Base-by-base conservation (phyloP, 2,888 invertebrate genomes). In the Actias luna region DNA sequence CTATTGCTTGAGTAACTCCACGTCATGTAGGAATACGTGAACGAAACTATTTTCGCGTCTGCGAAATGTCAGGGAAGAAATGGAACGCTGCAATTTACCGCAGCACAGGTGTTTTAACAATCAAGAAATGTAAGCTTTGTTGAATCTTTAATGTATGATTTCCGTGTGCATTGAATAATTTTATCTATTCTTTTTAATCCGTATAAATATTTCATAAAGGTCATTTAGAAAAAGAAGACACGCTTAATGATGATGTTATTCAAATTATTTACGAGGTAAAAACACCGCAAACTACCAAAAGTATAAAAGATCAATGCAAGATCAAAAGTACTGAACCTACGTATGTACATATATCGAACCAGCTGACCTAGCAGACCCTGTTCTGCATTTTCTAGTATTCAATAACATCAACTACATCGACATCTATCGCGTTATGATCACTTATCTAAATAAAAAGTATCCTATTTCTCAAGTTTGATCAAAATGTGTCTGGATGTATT, bases 11-110 rank as follows among this genome's bases (percentile, higher is more conserved):
- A 61, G 57, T 57, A 31, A 61, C 39, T 31, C 57, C 42, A 61
- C 31, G 57, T 58, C 57, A 61, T 61, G 57, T 61, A 25, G 39
- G 22, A 39, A 18, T 22, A 31, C 29, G 18, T 22, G 22, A 31
- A 58, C 55, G 58, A 61, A 57, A 61, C 57, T 33, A 42, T 42
- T 16, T 58, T 61, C 57, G 42, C 31, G 57, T 39, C 61, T 57
- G 42, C 58, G 36, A 29, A 29, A 27, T 55, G 29, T 16, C 29
- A 29, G 55, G 29, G 29, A n/a, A 55, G 27, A 29, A 55, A 55
- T 55, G 55, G 55, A 29, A 55, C 55, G 29, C 29, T 55, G 55
- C 55, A 55, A 55, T 55, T 55, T 55, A n/a, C 29, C 55, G 29
- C 59, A 58, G 42, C 39, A 16, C 29, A 36, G 57, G 36, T 58